A percentile compares a stretch with the other conserved stretches of the same genome.
These are phyloP conservation scores for Eremophila alpestris DNA, from an alignment of 2,797 vertebrate genomes.

Conservation along the genomic window DNA sequence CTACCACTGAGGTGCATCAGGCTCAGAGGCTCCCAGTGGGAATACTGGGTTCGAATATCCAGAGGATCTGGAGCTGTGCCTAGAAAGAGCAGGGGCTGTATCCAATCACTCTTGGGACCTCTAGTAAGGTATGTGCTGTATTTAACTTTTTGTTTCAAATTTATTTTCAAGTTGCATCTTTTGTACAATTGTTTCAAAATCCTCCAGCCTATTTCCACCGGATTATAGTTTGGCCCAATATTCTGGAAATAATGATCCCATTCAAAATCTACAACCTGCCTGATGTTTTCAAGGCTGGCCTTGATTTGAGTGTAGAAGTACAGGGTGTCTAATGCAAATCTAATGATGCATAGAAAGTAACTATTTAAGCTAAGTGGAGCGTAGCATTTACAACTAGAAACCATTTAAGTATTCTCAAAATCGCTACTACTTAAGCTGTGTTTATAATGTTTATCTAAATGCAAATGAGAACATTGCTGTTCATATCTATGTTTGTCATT, in stretches of 20 bases:
- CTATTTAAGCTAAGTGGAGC: not conserved
- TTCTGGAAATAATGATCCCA: not conserved
- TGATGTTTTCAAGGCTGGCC: not conserved
- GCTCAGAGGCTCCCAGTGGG: not conserved
- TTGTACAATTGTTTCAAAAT: not conserved
- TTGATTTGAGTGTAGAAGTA: not conserved
- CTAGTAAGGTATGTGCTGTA: not conserved
- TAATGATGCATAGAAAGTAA: constrained; percentile 17
- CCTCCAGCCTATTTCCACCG: not conserved
- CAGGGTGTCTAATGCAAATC: not conserved
- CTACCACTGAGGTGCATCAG: rapidly evolving
- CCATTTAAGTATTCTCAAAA: constrained; percentile 15
- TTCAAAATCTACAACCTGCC: not conserved
- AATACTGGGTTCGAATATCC: not conserved
- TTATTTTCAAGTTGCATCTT: not conserved
- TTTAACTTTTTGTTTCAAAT: not conserved
- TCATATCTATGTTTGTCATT: not conserved
- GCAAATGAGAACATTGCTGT: constrained; percentile 34
- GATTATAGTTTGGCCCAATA: not conserved
- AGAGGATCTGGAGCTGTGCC: not conserved
- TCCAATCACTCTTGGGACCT: not conserved
- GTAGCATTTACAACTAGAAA: not conserved
- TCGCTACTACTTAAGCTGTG: not conserved
- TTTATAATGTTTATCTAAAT: constrained; percentile 60
- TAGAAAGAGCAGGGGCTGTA: not conserved